Evolutionary conservation across 2,888 invertebrate genomes (phyloP), one percentile per base, ranked within the genome.

Genomic region (Nomada ruficornis): DNA sequence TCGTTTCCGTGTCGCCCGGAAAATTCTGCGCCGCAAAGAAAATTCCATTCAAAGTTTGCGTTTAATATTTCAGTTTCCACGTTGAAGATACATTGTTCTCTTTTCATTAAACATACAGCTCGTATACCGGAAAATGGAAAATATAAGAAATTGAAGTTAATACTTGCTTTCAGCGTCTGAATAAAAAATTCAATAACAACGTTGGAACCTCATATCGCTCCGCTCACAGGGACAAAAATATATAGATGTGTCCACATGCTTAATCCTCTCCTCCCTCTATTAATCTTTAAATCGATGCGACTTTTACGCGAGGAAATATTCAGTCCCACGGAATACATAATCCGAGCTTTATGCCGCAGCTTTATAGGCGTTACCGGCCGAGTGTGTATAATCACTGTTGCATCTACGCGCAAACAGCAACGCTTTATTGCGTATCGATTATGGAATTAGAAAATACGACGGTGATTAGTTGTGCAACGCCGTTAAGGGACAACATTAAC

Each of bases 371-470:
- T 65, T 80, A 63, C 18, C 26, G 60, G 36, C 11, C n/a, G 36
- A 15, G 62, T 76, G 68, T 76, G 55, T 65, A 52, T 71, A 80
- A 80, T 80, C 80, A 71, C 80, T 65, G 80, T 42, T 80, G 44
- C 80, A 54, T 71, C 80, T 71, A 67, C 54, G 59, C 64, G 80
- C 65, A 62, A 80, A 71, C 80, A 60, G 65, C 65, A 26, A 60
- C 64, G 80, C 47, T 80, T 80, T 80, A 80, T 80, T 62, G 80
- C 54, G 59, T 65, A 80, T 79, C 65, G 80, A 80, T 80, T 80
- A 80, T 65, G 80, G 80, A 68, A 80, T 80, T 72, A 80, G 80
- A 80, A 80, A 80, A 73, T 68, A 80, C 80, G 55, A 62, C 13
- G 67, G 55, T 67, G 72, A 67, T 80, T 68, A 80, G 55, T 44